Base-by-base conservation (phyloP, 92 coral and sea anemone genomes). In the Paramuricea clavata region DNA sequence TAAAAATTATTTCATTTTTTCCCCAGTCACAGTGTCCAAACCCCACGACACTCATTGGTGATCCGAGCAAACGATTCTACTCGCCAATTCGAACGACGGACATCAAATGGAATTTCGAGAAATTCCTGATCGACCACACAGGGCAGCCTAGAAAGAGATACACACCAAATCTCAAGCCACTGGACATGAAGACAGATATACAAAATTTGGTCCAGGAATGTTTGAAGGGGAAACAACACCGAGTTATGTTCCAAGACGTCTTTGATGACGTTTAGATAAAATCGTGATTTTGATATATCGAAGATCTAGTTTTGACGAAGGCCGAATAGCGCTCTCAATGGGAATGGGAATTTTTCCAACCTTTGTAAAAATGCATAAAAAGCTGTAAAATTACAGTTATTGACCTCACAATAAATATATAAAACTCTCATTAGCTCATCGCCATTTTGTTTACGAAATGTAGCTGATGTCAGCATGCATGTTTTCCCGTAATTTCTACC, bases 41-140 rank as follows among this genome's bases (percentile, higher is more conserved):
- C 36, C 78, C 78, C 19, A 3, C 30, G 0, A 72, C 15, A 2
- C 7, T 19, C 1, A 72, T 72, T 19, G 72, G 61, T 17, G 78
- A 65, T 7, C 67, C 42, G 25, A 22, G 65, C 19, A 22, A 15
- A 62, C 76, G 87, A 76, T 56, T 61, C 49, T 93, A 93, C 90
- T 42, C 87, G 0, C 95, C 95, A 0, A 83, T 93, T 27, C 81
- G 87, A 32, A 90, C 78, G 49, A 69, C 78, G 34, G 95, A 93
- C 86, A 68, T 93, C 76, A 30, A 25, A 0, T 93, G 95, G 93
- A 93, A 93, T 79, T 93, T 93, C 42, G 92, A 73, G 72, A 93
- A 93, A 87, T 78, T 90, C 72, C 79, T 90, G 2, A 85, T 91
- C 69, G 92, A 93, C 68, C 93, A 90, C 42, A 33, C 27, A 19